Conservation (phyloP, 2,113 vertebrate species). For the Dipodomys stephensi region DNA sequence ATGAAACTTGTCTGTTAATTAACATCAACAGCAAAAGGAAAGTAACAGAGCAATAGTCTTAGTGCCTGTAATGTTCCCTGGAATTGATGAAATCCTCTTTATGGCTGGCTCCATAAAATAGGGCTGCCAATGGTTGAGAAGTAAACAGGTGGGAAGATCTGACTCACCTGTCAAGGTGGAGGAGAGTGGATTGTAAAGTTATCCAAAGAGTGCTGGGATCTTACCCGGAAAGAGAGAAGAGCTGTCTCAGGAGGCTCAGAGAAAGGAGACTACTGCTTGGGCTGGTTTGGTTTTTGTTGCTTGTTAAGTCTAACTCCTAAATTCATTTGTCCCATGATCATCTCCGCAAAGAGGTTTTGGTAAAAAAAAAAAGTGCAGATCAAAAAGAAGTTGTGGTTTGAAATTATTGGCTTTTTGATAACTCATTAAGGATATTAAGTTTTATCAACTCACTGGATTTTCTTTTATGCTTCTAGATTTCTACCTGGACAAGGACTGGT, state of each 20-base stretch:
- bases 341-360: too few relatives aligned
- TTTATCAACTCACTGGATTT: constrained; percentile 63
- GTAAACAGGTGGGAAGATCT: constrained; percentile 66
- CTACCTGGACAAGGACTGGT: constrained; percentile 97
- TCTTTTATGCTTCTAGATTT: constrained; percentile 90
- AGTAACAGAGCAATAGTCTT: constrained; percentile 55
- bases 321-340: not conserved
- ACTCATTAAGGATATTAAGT: not conserved
- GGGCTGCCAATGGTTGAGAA: constrained; percentile 68
- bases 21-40: constrained; percentile 69
- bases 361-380: too few relatives aligned
- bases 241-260: not conserved
- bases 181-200: not conserved
- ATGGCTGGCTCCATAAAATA: constrained; percentile 52
- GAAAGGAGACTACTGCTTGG: not conserved
- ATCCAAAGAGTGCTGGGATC: constrained; percentile 56
- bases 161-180: constrained; percentile 26
- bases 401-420: not conserved
- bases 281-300: not conserved
- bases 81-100: constrained; percentile 39
- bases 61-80: constrained; percentile 22
- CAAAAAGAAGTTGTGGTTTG: not conserved
- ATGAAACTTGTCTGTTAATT: constrained; percentile 81
- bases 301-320: not conserved
- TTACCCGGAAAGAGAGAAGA: not conserved